Conservation (phyloP, 2,797 vertebrate genomes). For the Pipistrellus pygmaeus region DNA sequence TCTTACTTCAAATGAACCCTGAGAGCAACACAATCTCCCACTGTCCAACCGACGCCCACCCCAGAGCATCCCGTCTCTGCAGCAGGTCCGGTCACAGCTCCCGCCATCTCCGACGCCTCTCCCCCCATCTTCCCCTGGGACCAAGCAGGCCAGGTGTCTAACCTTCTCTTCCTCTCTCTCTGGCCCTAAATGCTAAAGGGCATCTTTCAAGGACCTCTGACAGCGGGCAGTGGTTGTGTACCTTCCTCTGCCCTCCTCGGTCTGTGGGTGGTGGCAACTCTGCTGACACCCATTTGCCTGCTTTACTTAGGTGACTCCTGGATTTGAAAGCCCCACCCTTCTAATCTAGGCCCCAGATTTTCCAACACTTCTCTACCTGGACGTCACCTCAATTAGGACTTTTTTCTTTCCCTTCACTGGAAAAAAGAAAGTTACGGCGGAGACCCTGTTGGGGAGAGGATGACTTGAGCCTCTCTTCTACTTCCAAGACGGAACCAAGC, state of each 20-base stretch:
- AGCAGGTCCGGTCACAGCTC: neutral
- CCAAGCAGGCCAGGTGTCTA: rapidly evolving
- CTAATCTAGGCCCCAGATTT: neutral
- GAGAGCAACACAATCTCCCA: no score
- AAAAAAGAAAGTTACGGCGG: neutral
- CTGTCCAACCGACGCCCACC: no score
- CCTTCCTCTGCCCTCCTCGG: neutral
- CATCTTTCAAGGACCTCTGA: neutral
- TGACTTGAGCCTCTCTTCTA: neutral
- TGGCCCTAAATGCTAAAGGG: rapidly evolving
- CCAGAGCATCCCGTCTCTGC: neutral
- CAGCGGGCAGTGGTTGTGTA: no score
- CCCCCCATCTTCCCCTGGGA: neutral
- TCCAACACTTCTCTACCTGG: no score
- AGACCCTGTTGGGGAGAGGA: no score
- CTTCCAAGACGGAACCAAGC: neutral
- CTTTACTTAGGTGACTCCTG: neutral
- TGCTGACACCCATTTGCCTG: no score
- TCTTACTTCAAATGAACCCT: no score
- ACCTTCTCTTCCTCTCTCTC: neutral
- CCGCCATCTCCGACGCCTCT: rapidly evolving
- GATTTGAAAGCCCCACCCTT: neutral
- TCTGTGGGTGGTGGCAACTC: no score
- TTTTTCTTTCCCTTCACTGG: neutral
- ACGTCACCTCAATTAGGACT: neutral